These are phyloP conservation scores for Callithrix jacchus DNA, from an alignment of 2,113 vertebrate genomes.

Conservation along the genomic window DNA sequence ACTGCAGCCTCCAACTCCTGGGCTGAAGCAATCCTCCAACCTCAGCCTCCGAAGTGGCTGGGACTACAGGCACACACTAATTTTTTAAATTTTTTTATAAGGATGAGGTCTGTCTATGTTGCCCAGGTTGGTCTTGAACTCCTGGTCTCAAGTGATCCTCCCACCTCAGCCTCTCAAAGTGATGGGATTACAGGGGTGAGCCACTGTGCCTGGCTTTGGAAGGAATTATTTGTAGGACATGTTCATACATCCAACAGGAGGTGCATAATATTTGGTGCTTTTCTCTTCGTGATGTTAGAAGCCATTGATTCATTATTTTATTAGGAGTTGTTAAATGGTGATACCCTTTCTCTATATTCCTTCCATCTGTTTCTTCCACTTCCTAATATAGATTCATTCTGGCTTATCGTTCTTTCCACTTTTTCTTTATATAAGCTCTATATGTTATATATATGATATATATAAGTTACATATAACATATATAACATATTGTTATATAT, in stretches of 20 bases:
- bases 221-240: background rate
- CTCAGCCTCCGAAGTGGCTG: too few relatives aligned
- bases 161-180: too few relatives aligned
- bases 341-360: background rate
- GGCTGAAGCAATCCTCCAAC: too few relatives aligned
- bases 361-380: background rate
- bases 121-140: too few relatives aligned
- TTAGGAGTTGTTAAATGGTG: background rate
- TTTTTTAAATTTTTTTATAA: too few relatives aligned
- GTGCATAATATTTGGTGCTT: background rate
- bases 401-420: background rate
- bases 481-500: too few relatives aligned
- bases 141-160: too few relatives aligned
- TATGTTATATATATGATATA: background rate
- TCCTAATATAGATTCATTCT: background rate
- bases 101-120: too few relatives aligned
- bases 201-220: background rate
- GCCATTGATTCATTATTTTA: background rate
- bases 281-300: background rate
- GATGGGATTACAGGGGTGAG: too few relatives aligned
- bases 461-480: too few relatives aligned
- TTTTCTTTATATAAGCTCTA: background rate
- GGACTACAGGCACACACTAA: too few relatives aligned
- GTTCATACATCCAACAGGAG: background rate
- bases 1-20: too few relatives aligned